Evolutionary conservation across 2,113 vertebrate species (phyloP).

Genomic region (Bubo blakistoni): DNA sequence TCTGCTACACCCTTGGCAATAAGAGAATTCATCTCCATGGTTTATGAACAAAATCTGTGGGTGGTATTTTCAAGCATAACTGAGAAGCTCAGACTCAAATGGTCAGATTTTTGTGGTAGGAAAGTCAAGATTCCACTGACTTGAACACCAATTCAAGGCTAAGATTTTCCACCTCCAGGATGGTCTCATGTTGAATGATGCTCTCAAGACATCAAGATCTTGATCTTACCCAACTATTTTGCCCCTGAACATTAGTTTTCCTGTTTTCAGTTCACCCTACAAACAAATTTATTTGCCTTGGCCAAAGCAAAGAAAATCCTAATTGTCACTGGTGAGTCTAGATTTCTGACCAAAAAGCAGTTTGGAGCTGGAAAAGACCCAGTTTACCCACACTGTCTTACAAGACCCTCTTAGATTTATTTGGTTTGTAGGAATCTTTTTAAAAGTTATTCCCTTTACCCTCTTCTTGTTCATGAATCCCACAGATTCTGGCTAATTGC

Average conservation of each 20-base stretch:
- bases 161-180: slow-evolving; percentile 56
- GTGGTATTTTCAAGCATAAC: not conserved
- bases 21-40: not conserved
- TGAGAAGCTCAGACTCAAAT: not conserved
- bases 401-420: not conserved
- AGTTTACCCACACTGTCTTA: not conserved
- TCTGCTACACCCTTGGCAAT: not conserved
- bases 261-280: slow-evolving; percentile 16
- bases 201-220: slow-evolving; percentile 6
- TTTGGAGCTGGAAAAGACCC: not conserved
- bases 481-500: not conserved
- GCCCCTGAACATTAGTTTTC: slow-evolving; percentile 28
- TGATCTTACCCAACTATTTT: slow-evolving; percentile 4
- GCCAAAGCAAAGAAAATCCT: not conserved
- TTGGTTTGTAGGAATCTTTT: not conserved
- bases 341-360: not conserved
- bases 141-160: slow-evolving; percentile 22
- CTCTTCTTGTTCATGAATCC: not conserved
- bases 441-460: not conserved
- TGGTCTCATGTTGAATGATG: slow-evolving; percentile 5
- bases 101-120: slow-evolving; percentile 19
- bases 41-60: not conserved
- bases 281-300: slow-evolving; percentile 24
- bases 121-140: slow-evolving; percentile 3
- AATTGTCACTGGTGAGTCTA: not conserved